Conservation (phyloP, 1,140 invertebrate genomes). For the Macrocentrus cingulum region DNA sequence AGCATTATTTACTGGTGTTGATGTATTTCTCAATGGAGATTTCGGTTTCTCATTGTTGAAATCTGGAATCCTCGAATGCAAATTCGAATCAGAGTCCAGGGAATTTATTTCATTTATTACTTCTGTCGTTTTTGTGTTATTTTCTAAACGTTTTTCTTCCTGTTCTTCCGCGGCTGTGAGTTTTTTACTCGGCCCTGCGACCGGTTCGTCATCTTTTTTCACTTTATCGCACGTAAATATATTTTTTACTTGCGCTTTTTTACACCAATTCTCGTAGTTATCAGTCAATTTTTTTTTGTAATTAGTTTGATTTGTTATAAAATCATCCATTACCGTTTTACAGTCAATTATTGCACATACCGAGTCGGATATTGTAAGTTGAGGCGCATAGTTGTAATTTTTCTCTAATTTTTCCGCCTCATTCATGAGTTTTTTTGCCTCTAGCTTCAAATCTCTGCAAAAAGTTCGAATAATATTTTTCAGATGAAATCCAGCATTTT, state of each 20-base stretch:
- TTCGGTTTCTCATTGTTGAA: too few species aligned
- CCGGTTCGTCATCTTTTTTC: slow-evolving; percentile 19
- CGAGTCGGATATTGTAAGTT: slow-evolving; percentile 11
- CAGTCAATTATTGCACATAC: slow-evolving; percentile 6
- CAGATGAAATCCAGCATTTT: slow-evolving; percentile 18
- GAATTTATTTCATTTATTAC: too few species aligned
- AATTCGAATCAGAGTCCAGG: too few species aligned
- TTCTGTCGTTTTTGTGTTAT: too few species aligned
- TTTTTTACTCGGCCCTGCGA: too few species aligned
- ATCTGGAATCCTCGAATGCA: too few species aligned
- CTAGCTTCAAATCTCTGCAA: slow-evolving; percentile 15
- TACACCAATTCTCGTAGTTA: slow-evolving; percentile 19
- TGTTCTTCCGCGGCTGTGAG: neutral
- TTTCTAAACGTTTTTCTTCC: too few species aligned
- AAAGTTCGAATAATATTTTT: slow-evolving; percentile 18
- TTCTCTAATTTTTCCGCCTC: slow-evolving; percentile 16
- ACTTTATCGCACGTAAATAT: slow-evolving; percentile 3
- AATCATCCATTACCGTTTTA: neutral
- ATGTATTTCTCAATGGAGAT: too few species aligned
- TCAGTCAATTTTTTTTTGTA: neutral
- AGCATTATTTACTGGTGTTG: too few species aligned
- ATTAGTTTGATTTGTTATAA: neutral
- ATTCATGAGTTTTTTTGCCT: slow-evolving; percentile 8
- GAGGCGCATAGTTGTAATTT: neutral
- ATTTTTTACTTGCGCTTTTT: slow-evolving; percentile 23